These are phyloP conservation scores for Loripinus fragilis DNA, from an alignment of 2,888 invertebrate genomes.

Conservation along the genomic window DNA sequence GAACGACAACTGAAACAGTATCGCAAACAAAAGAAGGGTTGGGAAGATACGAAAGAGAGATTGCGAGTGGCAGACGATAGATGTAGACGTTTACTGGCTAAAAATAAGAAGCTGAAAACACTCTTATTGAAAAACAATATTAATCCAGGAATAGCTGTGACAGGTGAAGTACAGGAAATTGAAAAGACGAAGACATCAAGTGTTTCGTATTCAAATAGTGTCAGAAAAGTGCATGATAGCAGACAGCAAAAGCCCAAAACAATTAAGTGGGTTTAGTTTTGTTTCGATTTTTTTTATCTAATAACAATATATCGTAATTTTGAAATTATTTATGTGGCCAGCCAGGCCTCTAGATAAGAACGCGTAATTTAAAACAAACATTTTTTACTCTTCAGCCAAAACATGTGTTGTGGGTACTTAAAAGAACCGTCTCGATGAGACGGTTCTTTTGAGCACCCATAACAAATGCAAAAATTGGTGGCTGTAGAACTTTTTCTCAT, in stretches of 20 bases:
- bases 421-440: too few relatives aligned
- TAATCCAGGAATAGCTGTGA: slow-evolving; percentile 25
- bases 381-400: too few relatives aligned
- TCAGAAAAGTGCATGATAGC: not conserved
- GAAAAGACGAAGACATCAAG: not conserved
- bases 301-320: too few relatives aligned
- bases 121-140: slow-evolving; percentile 37
- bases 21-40: slow-evolving; percentile 24
- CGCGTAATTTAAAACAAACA: too few relatives aligned
- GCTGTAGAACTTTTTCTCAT: too few relatives aligned
- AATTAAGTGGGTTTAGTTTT: not conserved
- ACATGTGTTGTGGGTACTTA: too few relatives aligned
- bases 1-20: slow-evolving; percentile 31
- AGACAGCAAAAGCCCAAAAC: not conserved
- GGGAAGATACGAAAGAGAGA: slow-evolving; percentile 38
- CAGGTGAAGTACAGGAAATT: not conserved
- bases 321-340: too few relatives aligned
- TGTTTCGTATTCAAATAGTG: not conserved
- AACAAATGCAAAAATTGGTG: too few relatives aligned
- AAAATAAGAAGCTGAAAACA: slow-evolving; percentile 31
- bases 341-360: too few relatives aligned
- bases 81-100: slow-evolving; percentile 31
- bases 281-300: too few relatives aligned
- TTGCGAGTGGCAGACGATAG: slow-evolving; percentile 27
- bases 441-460: too few relatives aligned